phyloP scores from a whole-genome alignment of 1,140 invertebrate species.

The Drosophila arawakana region DNA sequence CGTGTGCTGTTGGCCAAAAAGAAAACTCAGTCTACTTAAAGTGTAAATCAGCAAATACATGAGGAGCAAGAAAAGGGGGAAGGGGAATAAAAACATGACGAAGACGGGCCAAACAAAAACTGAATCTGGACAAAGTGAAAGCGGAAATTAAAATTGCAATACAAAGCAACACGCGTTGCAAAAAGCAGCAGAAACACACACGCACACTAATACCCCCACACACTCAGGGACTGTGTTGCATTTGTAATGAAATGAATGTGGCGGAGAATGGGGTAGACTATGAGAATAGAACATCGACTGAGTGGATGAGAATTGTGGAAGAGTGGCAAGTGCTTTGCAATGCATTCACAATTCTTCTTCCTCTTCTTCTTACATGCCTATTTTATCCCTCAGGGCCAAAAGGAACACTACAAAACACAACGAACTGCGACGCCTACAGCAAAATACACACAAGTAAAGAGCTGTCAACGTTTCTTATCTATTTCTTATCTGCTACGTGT shows the following conservation, averaged over 20 bases:
- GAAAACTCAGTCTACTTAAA: slow-evolving; percentile 40
- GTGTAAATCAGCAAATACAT: slow-evolving; percentile 75
- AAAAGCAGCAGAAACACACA: slow-evolving; percentile 42
- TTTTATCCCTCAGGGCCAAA: slow-evolving; percentile 32
- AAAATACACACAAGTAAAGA: background rate
- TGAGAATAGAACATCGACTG: slow-evolving; percentile 13
- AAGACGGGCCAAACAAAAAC: slow-evolving; percentile 54
- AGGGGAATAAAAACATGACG: background rate
- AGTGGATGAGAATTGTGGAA: slow-evolving; percentile 9
- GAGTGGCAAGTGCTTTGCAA: slow-evolving; percentile 34
- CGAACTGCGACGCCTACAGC: slow-evolving; percentile 23
- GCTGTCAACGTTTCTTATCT: background rate
- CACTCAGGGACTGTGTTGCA: slow-evolving; percentile 25
- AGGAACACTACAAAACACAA: slow-evolving; percentile 31
- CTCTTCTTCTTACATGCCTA: slow-evolving; percentile 25
- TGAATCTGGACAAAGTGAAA: slow-evolving; percentile 81
- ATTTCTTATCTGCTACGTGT: background rate
- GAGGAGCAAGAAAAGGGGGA: slow-evolving; percentile 40
- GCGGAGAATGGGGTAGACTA: slow-evolving; percentile 9
- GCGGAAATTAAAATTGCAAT: slow-evolving; percentile 82
- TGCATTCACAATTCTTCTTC: slow-evolving; percentile 34
- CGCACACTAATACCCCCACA: background rate
- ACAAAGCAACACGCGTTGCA: slow-evolving; percentile 55
- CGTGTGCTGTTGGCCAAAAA: slow-evolving; percentile 39
- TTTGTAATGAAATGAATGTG: slow-evolving; percentile 65